phyloP scores from a whole-genome alignment of 2,113 vertebrate species.

The Ellobius talpinus region DNA sequence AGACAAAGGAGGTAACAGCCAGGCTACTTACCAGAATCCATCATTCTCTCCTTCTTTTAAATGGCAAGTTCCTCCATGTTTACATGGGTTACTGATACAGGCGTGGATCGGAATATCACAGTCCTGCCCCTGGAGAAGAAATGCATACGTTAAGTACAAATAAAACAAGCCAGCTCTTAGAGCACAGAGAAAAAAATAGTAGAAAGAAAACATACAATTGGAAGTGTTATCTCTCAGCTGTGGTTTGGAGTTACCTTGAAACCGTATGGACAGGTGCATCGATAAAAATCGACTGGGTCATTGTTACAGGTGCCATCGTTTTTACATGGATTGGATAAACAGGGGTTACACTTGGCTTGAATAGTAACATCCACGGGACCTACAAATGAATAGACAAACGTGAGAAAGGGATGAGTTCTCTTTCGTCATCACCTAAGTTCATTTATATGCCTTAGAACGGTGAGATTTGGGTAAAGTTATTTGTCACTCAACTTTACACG shows the following conservation, averaged over 20 bases:
- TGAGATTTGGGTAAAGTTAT: neutral
- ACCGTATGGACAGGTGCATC: slow-evolving; percentile 97
- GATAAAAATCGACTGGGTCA: slow-evolving; percentile 97
- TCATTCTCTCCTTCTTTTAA: slow-evolving; percentile 96
- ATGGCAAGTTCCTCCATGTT: slow-evolving; percentile 95
- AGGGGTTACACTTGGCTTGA: slow-evolving; percentile 98
- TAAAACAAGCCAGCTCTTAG: neutral
- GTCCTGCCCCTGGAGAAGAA: slow-evolving; percentile 92
- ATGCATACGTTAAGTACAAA: neutral
- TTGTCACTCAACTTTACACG: neutral
- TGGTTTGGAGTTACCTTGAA: slow-evolving; percentile 91
- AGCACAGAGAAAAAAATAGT: neutral
- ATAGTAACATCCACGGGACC: slow-evolving; percentile 95
- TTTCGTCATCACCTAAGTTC: neutral
- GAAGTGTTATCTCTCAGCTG: neutral
- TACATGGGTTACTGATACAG: slow-evolving; percentile 96
- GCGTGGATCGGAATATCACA: slow-evolving; percentile 96
- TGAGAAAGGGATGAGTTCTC: neutral
- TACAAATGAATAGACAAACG: slow-evolving; percentile 82
- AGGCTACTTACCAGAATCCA: slow-evolving; percentile 93
- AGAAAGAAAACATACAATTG: neutral
- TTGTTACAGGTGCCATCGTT: slow-evolving; percentile 97
- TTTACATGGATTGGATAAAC: slow-evolving; percentile 96
- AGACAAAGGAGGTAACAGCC: slow-evolving; percentile 4
- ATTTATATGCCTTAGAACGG: neutral